Evolutionary conservation across 2,888 invertebrate species (phyloP), one percentile per base, ranked within the genome.

Genomic region (Orchesellides sinensis): DNA sequence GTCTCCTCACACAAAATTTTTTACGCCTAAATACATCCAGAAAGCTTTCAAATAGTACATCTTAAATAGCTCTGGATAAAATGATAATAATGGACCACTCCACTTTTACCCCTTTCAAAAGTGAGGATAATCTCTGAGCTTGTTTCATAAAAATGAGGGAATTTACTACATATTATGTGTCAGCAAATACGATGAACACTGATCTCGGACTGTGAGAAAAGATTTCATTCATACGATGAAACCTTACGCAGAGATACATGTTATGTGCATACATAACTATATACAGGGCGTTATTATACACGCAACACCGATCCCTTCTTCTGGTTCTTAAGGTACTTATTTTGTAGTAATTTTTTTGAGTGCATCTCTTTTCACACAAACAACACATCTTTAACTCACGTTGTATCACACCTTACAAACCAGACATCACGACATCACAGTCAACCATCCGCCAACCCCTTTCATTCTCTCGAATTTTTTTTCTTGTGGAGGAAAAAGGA

Each of bases 81-180:
- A 32, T 68, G n/a, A n/a, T n/a, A 27, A 59, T 78, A 78, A 78
- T 78, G 78, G 78, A 78, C 59, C 69, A 78, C 78, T 78, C 68
- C 69, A 78, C 77, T 77, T 69, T 66, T 78, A 69, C 78, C 77
- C 77, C 77, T 77, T 77, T 77, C 66, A 21, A 21, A 29, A 17
- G n/a, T 61, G 63, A 35, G 63, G 63, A 45, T 63, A 63, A 63
- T 63, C 63, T 32, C 29, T 59, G 29, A 29, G 29, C 29, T 59
- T 59, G 29, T 59, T 59, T 29, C 59, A 75, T 75, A 66, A 75
- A 52, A 75, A 65, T 65, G 59, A 65, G 65, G 32, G 65, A 65
- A 45, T 23, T 65, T 66, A 40, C 23, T 66, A 23, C 32, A 32
- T 54, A 45, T 45, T 40, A 32, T 45, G 29, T 61, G 56, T 12